phyloP scores from a whole-genome alignment of 2,888 invertebrate genomes.

The Drosophila macrospina region DNA sequence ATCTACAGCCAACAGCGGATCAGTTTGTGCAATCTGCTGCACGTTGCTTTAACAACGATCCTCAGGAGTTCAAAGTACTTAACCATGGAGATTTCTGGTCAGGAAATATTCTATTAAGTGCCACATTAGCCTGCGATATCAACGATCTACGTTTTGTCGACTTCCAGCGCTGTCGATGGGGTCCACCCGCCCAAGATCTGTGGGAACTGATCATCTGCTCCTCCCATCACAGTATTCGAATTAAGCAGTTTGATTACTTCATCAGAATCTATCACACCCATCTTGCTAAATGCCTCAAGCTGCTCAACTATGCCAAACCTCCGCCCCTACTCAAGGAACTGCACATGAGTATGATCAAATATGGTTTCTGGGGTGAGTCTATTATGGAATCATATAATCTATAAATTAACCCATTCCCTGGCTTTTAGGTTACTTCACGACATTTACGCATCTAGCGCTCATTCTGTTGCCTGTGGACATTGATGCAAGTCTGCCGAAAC shows the following conservation, averaged over 20 bases:
- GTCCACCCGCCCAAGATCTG: conserved; percentile 83
- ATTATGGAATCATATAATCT: neutral
- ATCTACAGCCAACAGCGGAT: conserved; percentile 76
- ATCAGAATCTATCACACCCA: conserved; percentile 81
- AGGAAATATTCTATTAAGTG: conserved; percentile 82
- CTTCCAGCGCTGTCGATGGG: conserved; percentile 84
- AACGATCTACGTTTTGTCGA: conserved; percentile 83
- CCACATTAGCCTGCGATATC: conserved; percentile 70
- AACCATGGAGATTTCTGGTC: conserved; percentile 85
- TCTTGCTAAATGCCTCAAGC: conserved; percentile 75
- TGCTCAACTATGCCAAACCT: conserved; percentile 75
- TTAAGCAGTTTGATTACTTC: conserved; percentile 82
- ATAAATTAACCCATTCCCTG: neutral
- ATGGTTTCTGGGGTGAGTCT: conserved; percentile 82
- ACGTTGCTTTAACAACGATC: conserved; percentile 71
- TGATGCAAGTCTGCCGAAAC: conserved; percentile 73
- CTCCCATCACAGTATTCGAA: conserved; percentile 76
- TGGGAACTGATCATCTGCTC: conserved; percentile 83
- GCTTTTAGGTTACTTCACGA: conserved; percentile 75
- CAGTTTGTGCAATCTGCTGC: conserved; percentile 81
- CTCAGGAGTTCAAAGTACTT: conserved; percentile 80
- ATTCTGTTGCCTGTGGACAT: conserved; percentile 81
- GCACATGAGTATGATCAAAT: conserved; percentile 81
- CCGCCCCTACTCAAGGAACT: conserved; percentile 80
- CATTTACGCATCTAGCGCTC: conserved; percentile 76